Percentiles rank a stretch among this genome's conserved stretches.
Conservation (phyloP, 2,797 vertebrate genomes). For the Chrosomus eos region DNA sequence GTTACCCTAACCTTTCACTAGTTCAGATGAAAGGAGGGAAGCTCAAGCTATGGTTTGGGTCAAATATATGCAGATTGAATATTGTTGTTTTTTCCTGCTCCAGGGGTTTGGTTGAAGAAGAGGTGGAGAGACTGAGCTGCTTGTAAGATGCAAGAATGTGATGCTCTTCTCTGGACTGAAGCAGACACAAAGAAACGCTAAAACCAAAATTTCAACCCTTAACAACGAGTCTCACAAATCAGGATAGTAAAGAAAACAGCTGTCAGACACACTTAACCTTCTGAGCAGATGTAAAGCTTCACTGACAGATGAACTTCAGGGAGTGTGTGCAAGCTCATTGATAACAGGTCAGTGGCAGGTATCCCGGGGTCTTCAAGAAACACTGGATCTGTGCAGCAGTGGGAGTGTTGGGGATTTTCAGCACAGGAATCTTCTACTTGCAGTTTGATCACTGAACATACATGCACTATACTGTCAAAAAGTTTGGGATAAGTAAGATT, state of each 20-base stretch:
- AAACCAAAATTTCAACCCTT: slow-evolving; percentile 54
- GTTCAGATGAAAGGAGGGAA: not conserved
- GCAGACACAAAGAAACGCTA: slow-evolving; percentile 51
- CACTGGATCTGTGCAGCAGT: slow-evolving; percentile 62
- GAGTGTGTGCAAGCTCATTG: slow-evolving; percentile 66
- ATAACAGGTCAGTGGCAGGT: slow-evolving; percentile 73
- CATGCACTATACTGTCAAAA: slow-evolving; percentile 40
- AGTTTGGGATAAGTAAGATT: not conserved
- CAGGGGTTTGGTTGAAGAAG: slow-evolving; percentile 79
- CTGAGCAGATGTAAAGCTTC: slow-evolving; percentile 70
- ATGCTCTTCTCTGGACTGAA: slow-evolving; percentile 55
- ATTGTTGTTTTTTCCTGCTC: slow-evolving; percentile 25
- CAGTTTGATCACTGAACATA: slow-evolving; percentile 60
- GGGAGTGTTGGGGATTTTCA: slow-evolving; percentile 27
- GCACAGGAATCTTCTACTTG: slow-evolving; percentile 43
- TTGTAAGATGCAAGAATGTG: slow-evolving; percentile 61
- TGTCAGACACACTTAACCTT: slow-evolving; percentile 51
- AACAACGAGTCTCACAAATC: slow-evolving; percentile 49
- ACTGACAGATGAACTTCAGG: slow-evolving; percentile 73
- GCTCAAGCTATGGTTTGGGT: slow-evolving; percentile 4
- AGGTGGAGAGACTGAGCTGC: slow-evolving; percentile 72
- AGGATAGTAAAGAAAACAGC: slow-evolving; percentile 46
- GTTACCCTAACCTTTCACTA: not conserved
- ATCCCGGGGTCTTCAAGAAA: slow-evolving; percentile 68
- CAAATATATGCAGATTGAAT: slow-evolving; percentile 13